A percentile compares a stretch with the other conserved stretches of the same genome.
These are phyloP conservation scores for Cataglyphis livida DNA, from an alignment of 2,888 invertebrate species.

Conservation along the genomic window DNA sequence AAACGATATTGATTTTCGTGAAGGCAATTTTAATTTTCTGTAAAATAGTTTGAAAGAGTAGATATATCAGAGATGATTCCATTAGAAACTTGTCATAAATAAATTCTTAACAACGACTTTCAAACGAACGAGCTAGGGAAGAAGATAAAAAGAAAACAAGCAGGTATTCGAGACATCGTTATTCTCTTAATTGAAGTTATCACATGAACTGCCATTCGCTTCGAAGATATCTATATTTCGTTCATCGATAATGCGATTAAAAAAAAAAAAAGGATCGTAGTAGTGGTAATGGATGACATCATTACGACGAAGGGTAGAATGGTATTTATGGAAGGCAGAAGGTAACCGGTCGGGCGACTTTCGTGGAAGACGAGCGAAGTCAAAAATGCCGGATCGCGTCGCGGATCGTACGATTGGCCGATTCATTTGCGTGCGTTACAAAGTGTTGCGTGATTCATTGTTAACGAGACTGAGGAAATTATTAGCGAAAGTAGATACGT, in stretches of 20 bases:
- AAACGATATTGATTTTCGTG: background rate
- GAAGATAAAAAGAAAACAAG: background rate
- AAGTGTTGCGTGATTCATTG: constrained; percentile 69
- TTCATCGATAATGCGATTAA: constrained; percentile 40
- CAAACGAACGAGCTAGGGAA: background rate
- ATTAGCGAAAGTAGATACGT: constrained; percentile 52
- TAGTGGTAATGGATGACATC: constrained; percentile 67
- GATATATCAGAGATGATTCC: background rate
- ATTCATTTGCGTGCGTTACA: constrained; percentile 61
- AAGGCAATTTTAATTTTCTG: background rate
- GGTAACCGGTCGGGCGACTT: constrained; percentile 69
- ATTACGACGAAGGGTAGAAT: constrained; percentile 60
- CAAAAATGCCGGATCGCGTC: constrained; percentile 60
- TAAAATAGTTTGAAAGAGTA: background rate
- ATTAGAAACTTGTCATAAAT: background rate
- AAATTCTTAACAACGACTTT: constrained; percentile 7
- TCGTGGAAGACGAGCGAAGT: constrained; percentile 61
- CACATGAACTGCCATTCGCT: constrained; percentile 31
- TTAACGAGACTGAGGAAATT: constrained; percentile 72
- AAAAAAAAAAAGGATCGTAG: constrained; percentile 57
- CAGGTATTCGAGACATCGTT: background rate
- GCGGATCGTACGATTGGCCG: constrained; percentile 40
- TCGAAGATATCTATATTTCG: constrained; percentile 47
- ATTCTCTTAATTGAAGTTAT: constrained; percentile 45
- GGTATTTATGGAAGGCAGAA: constrained; percentile 66